Base-by-base conservation (phyloP, 2,888 invertebrate species). In the Leucoptera coffeella region DNA sequence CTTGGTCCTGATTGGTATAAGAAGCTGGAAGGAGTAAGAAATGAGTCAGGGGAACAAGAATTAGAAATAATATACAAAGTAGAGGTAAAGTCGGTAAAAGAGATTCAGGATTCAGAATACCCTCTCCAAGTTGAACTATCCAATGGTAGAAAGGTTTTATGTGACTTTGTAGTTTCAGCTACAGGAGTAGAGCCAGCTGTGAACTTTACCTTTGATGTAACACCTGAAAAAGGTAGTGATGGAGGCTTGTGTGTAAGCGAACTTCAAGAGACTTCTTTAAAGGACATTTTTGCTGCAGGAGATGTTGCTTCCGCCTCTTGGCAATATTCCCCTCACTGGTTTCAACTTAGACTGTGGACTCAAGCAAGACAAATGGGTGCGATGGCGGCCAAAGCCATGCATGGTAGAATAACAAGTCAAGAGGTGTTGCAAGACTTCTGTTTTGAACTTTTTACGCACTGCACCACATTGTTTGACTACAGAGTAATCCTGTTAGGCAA, bases 361-460 rank as follows among this genome's bases (percentile, higher is more conserved):
- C 99, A 99, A 61, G 99, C 97, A 0, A 72, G 94, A 28, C 95
- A 96, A 60, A 96, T 96, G 95, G 99, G 96, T 7, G 77, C 79
- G 28, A 94, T 91, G 73, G 93, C 90, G 13, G 96, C 92, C 1
- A 86, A 87, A 51, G 81, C 85, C 30, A 96, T 99, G 89, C 75
- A 78, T 32, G 78, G 77, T 1, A 59, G 59, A 34, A 45, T 75
- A 5, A 72, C 56, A 8, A 65, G 75, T 5, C 79, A 86, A 54
- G 69, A 73, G 35, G 73, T 86, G 9, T 60, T 82, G 29, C 88
- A 85, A 59, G 97, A 97, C 54, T 94, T 97, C 53, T 92, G 92
- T 50, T 99, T 99, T 65, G 99, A 99, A 61, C 59, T 99, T 17
- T 99, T 99, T 48, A 85, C 94, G 1, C 99, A 99, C 59, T 90